Evolutionary conservation across 2,113 vertebrate genomes (phyloP).

Genomic region (Gambusia affinis): DNA sequence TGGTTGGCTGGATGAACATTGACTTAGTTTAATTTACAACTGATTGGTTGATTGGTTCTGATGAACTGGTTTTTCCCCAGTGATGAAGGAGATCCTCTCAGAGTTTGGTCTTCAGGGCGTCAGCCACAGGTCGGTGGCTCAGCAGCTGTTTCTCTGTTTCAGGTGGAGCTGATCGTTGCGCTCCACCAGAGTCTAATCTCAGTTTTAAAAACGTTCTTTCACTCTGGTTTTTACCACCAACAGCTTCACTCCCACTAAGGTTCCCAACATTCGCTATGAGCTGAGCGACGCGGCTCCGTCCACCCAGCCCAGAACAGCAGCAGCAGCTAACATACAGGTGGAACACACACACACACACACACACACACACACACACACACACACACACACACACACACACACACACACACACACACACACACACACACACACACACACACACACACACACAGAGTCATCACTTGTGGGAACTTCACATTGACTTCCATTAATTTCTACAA

Average conservation of each 20-base stretch:
- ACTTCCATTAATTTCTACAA: too few relatives aligned
- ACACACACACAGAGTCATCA: background rate
- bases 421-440: background rate
- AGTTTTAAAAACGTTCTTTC: slow-evolving; percentile 17
- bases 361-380: background rate
- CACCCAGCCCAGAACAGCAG: slow-evolving; percentile 32
- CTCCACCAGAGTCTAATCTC: slow-evolving; percentile 23
- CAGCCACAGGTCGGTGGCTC: slow-evolving; percentile 73
- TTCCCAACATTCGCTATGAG: slow-evolving; percentile 79
- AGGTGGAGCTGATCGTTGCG: background rate
- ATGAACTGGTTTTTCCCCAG: slow-evolving; percentile 28
- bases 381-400: too few relatives aligned
- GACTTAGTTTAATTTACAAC: too few relatives aligned
- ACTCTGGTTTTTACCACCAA: slow-evolving; percentile 15
- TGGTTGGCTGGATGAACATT: too few relatives aligned
- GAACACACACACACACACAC: background rate
- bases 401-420: background rate
- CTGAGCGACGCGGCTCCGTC: slow-evolving; percentile 54
- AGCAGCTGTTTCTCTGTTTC: slow-evolving; percentile 16
- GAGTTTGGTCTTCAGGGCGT: slow-evolving; percentile 81
- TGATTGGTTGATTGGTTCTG: too few relatives aligned
- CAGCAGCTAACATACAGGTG: slow-evolving; percentile 54
- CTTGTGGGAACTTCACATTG: too few relatives aligned
- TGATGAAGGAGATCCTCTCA: slow-evolving; percentile 82
- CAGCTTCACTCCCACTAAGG: slow-evolving; percentile 79